Percentiles rank a stretch among this genome's conserved stretches.
Evolutionary conservation across 2,888 invertebrate species (phyloP).

Genomic region (Himalopsyche tibetana): DNA sequence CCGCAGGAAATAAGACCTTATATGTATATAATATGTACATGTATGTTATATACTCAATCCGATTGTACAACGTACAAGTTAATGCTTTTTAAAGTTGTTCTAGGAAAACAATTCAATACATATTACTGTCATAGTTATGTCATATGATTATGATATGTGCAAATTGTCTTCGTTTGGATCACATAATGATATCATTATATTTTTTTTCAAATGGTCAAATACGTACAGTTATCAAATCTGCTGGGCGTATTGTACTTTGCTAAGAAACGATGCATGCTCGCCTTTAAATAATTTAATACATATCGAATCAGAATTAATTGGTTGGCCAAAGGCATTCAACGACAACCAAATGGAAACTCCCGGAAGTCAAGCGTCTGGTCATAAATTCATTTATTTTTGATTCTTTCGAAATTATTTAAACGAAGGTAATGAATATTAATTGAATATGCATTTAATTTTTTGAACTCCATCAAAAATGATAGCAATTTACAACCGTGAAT

Average conservation of each 20-base stretch:
- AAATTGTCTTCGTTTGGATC: too few relatives aligned
- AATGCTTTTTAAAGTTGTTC: too few relatives aligned
- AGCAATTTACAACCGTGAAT: too few relatives aligned
- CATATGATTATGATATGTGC: too few relatives aligned
- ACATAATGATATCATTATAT: too few relatives aligned
- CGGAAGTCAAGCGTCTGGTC: not conserved
- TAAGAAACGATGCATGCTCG: conserved; percentile 56
- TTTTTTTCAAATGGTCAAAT: not conserved
- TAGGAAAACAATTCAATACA: too few relatives aligned
- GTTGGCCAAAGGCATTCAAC: conserved; percentile 47
- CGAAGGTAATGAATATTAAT: not conserved
- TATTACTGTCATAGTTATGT: too few relatives aligned
- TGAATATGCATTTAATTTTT: not conserved
- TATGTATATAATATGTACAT: too few relatives aligned
- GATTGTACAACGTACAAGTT: too few relatives aligned
- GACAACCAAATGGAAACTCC: conserved; percentile 47
- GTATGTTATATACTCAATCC: too few relatives aligned
- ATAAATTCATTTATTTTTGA: not conserved
- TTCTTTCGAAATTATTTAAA: not conserved
- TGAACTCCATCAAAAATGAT: too few relatives aligned
- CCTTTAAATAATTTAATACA: conserved; percentile 64
- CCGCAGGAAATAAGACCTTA: too few relatives aligned
- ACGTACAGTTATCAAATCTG: not conserved
- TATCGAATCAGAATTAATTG: conserved; percentile 65
- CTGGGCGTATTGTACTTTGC: not conserved